Evolutionary conservation across 1,140 invertebrate genomes (phyloP).

Genomic region (Bathynomus jamesi): DNA sequence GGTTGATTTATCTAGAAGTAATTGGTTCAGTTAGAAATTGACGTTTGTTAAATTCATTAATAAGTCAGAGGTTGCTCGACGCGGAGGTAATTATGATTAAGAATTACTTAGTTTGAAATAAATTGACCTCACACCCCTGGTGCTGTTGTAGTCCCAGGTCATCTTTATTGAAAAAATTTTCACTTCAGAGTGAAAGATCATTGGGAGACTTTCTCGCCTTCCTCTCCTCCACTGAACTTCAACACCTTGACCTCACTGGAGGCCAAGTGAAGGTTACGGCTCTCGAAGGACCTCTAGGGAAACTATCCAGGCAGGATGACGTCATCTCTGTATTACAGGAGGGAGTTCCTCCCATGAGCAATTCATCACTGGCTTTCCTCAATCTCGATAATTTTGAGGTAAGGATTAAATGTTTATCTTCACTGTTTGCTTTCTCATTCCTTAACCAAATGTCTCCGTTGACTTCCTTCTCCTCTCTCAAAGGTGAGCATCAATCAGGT

Average conservation of each 20-base stretch:
- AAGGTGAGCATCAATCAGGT: neutral
- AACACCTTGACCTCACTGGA: slow-evolving; percentile 31
- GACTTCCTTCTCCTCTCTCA: neutral
- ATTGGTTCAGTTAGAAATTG: no score
- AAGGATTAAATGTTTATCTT: slow-evolving; percentile 24
- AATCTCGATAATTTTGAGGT: slow-evolving; percentile 48
- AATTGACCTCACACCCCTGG: no score
- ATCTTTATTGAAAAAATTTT: no score
- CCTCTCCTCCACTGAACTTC: slow-evolving; percentile 28
- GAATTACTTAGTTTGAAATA: no score
- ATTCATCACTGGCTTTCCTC: slow-evolving; percentile 45
- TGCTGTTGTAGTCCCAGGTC: no score
- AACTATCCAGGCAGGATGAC: slow-evolving; percentile 35
- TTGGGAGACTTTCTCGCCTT: slow-evolving; percentile 27
- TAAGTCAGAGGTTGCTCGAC: no score
- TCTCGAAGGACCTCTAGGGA: slow-evolving; percentile 27
- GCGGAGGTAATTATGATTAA: no score
- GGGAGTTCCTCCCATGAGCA: slow-evolving; percentile 28
- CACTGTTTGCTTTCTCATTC: neutral
- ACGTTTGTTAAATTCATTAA: no score
- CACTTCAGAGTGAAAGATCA: slow-evolving; percentile 35
- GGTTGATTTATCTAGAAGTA: no score
- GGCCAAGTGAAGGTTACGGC: slow-evolving; percentile 25
- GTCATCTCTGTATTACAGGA: slow-evolving; percentile 33
- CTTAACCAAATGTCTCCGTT: no score